Conservation (phyloP, 2,797 vertebrate species). For the Oreortyx pictus region DNA sequence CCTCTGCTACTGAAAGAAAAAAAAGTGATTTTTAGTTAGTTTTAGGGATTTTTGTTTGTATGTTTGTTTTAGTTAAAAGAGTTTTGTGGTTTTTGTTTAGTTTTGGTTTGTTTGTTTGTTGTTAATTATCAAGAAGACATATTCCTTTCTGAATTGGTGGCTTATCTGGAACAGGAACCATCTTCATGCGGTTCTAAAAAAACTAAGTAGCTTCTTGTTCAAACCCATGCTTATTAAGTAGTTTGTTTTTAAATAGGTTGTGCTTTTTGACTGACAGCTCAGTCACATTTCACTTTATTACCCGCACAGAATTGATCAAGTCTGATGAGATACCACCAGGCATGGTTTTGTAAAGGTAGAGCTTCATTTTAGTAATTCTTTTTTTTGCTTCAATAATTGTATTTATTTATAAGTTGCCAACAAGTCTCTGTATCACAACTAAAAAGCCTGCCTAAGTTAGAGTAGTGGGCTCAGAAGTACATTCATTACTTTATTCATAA, state of each 20-base stretch:
- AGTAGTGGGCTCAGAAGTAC: background rate
- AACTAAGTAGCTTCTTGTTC: background rate
- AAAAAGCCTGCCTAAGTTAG: background rate
- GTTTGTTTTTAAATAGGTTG: background rate
- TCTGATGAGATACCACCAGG: background rate
- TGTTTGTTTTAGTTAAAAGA: background rate
- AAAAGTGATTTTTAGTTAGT: background rate
- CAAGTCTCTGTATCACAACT: background rate
- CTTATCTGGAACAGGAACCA: background rate
- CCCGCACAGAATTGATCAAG: slow-evolving; percentile 14
- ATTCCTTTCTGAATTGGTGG: background rate
- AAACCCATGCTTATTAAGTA: background rate
- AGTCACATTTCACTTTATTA: accelerated
- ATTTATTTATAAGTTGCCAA: background rate
- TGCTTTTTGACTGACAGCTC: background rate
- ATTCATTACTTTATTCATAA: background rate
- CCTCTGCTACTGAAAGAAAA: background rate
- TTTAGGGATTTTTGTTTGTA: background rate
- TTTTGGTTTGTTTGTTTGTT: too few relatives aligned
- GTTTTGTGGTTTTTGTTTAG: background rate
- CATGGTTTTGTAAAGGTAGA: background rate
- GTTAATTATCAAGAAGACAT: background rate
- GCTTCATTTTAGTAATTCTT: background rate
- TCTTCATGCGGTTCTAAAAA: background rate
- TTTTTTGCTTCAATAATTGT: background rate